These are phyloP conservation scores for Lamprotornis superbus DNA, from an alignment of 2,113 vertebrate species.

Conservation along the genomic window DNA sequence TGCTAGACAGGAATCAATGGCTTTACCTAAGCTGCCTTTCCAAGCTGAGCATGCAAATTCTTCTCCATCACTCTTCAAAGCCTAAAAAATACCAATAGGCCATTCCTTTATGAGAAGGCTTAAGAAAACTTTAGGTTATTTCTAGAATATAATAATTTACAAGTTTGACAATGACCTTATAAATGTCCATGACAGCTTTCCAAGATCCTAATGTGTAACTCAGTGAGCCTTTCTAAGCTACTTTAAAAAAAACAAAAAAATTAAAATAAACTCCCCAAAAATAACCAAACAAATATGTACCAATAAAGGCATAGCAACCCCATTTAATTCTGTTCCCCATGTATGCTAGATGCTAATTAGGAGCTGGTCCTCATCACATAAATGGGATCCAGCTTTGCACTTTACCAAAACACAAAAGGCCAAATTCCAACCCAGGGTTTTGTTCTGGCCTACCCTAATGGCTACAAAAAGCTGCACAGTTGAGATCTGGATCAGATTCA, in stretches of 20 bases:
- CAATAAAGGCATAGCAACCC: neutral
- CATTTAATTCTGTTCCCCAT: neutral
- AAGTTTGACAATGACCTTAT: neutral
- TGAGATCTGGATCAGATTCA: slow-evolving; percentile 17
- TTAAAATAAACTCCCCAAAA: neutral
- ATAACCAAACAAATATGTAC: neutral
- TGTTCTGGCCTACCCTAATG: neutral
- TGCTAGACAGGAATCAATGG: neutral
- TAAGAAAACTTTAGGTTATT: neutral
- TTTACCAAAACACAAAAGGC: neutral
- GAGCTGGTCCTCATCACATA: neutral
- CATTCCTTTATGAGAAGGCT: neutral
- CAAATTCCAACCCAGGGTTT: neutral
- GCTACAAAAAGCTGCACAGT: neutral
- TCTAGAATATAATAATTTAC: neutral
- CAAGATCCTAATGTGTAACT: neutral
- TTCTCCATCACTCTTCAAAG: neutral
- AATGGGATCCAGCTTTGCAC: neutral
- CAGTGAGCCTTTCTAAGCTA: neutral
- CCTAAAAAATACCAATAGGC: neutral
- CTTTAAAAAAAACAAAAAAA: neutral
- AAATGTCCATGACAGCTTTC: neutral
- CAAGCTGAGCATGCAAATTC: neutral
- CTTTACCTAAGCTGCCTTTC: neutral
- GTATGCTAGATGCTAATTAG: neutral